phyloP scores from a whole-genome alignment of 2,113 vertebrate genomes.

The Glaucomys volans region DNA sequence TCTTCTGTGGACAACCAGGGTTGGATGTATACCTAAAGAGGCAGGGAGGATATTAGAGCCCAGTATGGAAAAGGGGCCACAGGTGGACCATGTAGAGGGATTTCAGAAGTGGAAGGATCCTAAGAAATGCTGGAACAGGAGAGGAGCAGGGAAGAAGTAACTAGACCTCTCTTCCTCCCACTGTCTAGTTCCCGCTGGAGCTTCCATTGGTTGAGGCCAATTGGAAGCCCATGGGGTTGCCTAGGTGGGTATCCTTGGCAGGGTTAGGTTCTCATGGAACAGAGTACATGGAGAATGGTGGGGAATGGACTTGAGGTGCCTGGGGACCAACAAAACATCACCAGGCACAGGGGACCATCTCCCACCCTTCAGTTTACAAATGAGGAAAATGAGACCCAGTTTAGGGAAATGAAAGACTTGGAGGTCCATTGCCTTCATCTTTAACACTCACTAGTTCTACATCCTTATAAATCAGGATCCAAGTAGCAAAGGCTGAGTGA shows the following conservation, averaged over 20 bases:
- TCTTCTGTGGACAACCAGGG: background rate
- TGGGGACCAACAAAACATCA: background rate
- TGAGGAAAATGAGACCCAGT: background rate
- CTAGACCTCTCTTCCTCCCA: background rate
- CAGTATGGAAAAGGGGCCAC: background rate
- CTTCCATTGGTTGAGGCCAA: background rate
- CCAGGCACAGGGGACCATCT: background rate
- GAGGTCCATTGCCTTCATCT: background rate
- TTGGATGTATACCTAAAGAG: background rate
- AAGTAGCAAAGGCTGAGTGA: background rate
- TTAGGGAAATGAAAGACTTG: background rate
- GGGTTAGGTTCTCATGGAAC: background rate
- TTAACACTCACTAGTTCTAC: background rate
- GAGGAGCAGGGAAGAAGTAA: background rate
- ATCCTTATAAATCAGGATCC: background rate
- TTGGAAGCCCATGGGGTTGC: no score
- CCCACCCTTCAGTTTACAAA: background rate
- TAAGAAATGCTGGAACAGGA: background rate
- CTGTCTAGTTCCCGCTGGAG: background rate
- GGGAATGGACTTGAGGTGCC: background rate
- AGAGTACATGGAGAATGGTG: background rate
- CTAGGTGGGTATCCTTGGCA: background rate
- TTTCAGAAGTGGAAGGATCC: background rate
- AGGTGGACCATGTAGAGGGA: background rate
- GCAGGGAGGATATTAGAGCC: background rate